Percentiles rank a stretch among this genome's conserved stretches.
These are phyloP conservation scores for Andrena hattorfiana DNA, from an alignment of 2,888 invertebrate genomes.

Conservation along the genomic window DNA sequence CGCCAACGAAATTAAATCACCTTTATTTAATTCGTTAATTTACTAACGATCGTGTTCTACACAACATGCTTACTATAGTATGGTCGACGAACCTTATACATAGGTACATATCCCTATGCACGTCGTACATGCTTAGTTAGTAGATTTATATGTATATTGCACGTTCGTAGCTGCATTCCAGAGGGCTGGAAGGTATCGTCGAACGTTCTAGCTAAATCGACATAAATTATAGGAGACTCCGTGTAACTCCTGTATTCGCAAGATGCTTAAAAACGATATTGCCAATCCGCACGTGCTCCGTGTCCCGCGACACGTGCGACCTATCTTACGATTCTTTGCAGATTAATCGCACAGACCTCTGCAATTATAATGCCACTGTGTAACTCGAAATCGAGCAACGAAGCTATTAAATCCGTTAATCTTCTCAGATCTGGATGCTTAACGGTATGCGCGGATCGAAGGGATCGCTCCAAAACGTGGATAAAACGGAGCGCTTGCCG, in stretches of 20 bases:
- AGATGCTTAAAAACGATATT: background rate
- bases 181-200: conserved; percentile 28
- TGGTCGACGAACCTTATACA: conserved; percentile 44
- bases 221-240: conserved; percentile 27
- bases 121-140: conserved; percentile 7
- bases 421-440: background rate
- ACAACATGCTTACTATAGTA: conserved; percentile 44
- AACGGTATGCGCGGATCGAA: background rate
- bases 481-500: too few species aligned
- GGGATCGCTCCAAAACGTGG: conserved; percentile 1
- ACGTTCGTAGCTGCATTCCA: conserved; percentile 48
- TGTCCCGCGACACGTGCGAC: background rate
- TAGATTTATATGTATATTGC: conserved; percentile 43
- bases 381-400: conserved; percentile 1
- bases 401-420: background rate
- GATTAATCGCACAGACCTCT: background rate
- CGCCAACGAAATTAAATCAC: conserved; percentile 27
- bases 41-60: conserved; percentile 46
- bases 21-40: conserved; percentile 61
- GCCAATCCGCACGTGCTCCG: background rate
- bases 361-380: conserved; percentile 23
- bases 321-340: background rate
- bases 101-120: conserved; percentile 66
- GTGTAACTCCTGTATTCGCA: conserved; percentile 17
- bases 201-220: conserved; percentile 26